Evolutionary conservation across 2,797 vertebrate genomes (phyloP), one percentile per base, ranked within the genome.

Genomic region (Chloroceryle inda): DNA sequence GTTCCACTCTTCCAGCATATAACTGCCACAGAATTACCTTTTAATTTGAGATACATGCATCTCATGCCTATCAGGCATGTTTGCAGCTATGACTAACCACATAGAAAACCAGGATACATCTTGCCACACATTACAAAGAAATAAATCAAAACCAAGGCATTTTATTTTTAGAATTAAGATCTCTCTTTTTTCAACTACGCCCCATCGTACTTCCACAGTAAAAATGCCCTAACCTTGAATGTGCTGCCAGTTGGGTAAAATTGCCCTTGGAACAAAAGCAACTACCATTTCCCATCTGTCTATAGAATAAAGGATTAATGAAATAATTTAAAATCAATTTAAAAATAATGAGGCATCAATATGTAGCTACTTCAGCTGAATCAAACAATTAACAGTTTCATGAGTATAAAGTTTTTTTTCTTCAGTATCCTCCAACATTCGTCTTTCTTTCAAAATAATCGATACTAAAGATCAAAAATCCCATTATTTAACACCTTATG

Each of bases 291-390:
- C 76, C 85, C 68, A 71, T 85, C 56, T 89, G 56, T 49, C 78
- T 85, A n/a, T 21, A 55, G 78, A 85, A 85, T 52, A 79, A 81
- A 92, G 66, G 56, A 91, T 68, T 87, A 91, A 95, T 88, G 64
- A 94, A 89, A 53, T 23, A 23, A 71, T 52, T 69, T 52, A 21
- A 69, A 53, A 53, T 71, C 72, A 83, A 83, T 77, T 92, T 72
- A 20, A 89, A 97, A 96, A 91, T 86, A 88, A 91, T 35, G 91
- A 96, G 40, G 42, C 85, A 95, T 77, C 79, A 82, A 92, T 61
- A 89, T 24, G 61, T 72, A 91, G 68, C 78, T 85, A 64, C 75
- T 85, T 82, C 78, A 85, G 64, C 68, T 94, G 68, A 37, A 69
- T 69, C 68, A 85, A 89, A 79, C 24, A 93, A 93, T 84, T 94